Evolutionary conservation across 1,140 invertebrate genomes (phyloP).

Genomic region (Lepidurus packardi): DNA sequence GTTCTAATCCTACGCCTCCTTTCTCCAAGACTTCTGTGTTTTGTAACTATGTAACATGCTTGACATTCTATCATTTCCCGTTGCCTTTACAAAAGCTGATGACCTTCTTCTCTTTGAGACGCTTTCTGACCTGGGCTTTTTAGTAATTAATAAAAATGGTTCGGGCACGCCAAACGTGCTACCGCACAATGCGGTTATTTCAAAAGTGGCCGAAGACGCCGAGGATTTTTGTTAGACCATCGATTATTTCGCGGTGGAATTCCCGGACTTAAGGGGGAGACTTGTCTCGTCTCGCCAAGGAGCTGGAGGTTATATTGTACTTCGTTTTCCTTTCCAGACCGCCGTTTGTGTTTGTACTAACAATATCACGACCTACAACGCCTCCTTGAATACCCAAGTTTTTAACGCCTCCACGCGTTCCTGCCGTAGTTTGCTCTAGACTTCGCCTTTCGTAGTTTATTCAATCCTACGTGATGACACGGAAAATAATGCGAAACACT

Average conservation of each 20-base stretch:
- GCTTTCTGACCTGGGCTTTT: background rate
- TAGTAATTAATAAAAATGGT: background rate
- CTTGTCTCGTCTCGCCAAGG: background rate
- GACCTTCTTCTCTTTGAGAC: background rate
- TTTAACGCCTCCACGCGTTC: too few species aligned
- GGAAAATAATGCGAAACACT: too few species aligned
- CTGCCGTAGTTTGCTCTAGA: too few species aligned
- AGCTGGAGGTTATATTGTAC: background rate
- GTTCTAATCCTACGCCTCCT: background rate
- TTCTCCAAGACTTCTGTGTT: background rate
- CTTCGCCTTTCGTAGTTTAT: too few species aligned
- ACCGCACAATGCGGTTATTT: background rate
- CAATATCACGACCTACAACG: background rate
- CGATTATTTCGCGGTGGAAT: background rate
- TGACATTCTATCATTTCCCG: conserved; percentile 10
- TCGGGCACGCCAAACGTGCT: conserved; percentile 4
- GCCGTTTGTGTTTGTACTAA: background rate
- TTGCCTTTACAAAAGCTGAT: background rate
- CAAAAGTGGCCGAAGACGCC: conserved; percentile 12
- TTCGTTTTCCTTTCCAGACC: conserved; percentile 10
- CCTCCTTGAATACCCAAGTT: background rate
- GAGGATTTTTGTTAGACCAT: background rate
- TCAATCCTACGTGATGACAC: too few species aligned
- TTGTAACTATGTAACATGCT: background rate
- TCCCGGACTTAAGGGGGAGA: background rate